A percentile compares a stretch with the other conserved stretches of the same genome.
phyloP scores from a whole-genome alignment of 2,113 vertebrate species.

The Daubentonia madagascariensis region DNA sequence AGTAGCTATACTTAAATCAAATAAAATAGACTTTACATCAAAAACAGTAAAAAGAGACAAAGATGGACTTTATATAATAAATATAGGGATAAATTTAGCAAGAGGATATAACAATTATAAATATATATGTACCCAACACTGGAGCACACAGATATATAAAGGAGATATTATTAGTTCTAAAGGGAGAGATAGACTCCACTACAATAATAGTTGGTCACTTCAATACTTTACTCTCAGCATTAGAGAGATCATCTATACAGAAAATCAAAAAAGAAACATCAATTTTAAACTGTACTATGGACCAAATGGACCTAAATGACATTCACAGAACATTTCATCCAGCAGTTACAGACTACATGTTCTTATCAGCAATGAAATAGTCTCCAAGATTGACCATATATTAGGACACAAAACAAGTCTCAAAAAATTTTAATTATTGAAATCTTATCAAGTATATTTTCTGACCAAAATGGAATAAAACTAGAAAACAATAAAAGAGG shows the following conservation, averaged over 20 bases:
- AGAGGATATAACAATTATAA: neutral
- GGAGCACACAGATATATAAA: neutral
- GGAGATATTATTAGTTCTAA: neutral
- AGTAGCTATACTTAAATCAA: neutral
- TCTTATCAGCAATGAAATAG: neutral
- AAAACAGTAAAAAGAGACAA: neutral
- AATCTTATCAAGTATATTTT: neutral
- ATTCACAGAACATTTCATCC: neutral
- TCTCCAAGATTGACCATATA: neutral
- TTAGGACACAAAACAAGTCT: neutral
- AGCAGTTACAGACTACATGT: neutral
- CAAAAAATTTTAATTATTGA: neutral
- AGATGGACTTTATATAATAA: neutral
- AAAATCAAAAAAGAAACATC: neutral
- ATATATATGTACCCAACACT: neutral
- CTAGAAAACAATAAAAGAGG: neutral
- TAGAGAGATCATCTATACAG: neutral
- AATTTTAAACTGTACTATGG: neutral
- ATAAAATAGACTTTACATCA: neutral
- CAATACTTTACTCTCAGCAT: neutral
- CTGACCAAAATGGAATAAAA: neutral
- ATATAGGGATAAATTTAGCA: neutral
- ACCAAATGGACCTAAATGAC: neutral
- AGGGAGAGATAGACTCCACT: neutral
- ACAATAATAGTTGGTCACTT: neutral